Base-by-base conservation (phyloP, 2,113 vertebrate species). In the Hydrolagus affinis region DNA sequence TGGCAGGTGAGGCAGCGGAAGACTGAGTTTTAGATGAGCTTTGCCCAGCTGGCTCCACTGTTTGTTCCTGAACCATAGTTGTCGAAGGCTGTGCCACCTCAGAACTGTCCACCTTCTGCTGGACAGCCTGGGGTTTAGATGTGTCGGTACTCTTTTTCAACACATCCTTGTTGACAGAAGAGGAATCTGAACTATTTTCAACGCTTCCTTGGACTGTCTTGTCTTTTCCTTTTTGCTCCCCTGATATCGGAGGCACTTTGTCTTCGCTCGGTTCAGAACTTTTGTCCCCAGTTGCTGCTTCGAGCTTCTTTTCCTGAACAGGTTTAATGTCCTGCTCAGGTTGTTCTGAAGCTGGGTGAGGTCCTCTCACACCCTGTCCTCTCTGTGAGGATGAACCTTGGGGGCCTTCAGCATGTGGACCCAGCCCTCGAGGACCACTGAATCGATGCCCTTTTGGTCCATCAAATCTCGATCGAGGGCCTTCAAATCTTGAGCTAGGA, bases 81-180 rank as follows among this genome's bases (percentile, higher is more conserved):
- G 66, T 62, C 1, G 78, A 83, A 83, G 78, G 62, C 19, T 11
- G 23, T 80, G 76, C 59, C 62, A 17, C 15, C 15, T 83, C 78
- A 68, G 78, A 21, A 83, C 14, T 19, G 25, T 83, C 78, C 25
- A 32, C 32, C 30, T 66, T 66, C 28, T 68, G 64, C 23, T 83
- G 78, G 66, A 66, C 66, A 66, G 30, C 78, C 64, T 83, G 78
- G 64, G 78, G 66, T 83, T 83, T 83, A 83, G 78, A 66, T 83
- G 32, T 21, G 32, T 83, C 25, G 19, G n/a, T 60, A 32, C 6
- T 83, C 66, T 30, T 68, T 83, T 66, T 68, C 78, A 83, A 23
- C 23, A 62, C 66, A 68, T 68, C 78, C 66, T 83, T 30, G 32
- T 28, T 25, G 44, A 44, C 44, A 28, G 25, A 25, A 32, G 17